Percentiles rank a stretch among this genome's conserved stretches.
phyloP scores from a whole-genome alignment of 2,797 vertebrate genomes.

The Gymnothorax reevesii region DNA sequence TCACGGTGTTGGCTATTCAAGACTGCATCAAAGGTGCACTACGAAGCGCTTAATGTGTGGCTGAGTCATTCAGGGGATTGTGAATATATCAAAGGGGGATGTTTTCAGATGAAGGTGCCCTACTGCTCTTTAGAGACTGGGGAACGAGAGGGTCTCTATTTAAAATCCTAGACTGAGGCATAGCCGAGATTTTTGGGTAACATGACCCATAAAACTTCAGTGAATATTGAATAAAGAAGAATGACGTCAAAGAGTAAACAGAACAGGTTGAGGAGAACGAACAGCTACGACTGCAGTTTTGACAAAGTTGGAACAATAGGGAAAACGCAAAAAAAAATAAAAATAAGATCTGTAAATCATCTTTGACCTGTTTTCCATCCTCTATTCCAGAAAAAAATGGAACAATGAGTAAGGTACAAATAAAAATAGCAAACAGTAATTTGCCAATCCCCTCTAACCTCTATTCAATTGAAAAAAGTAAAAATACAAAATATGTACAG shows the following conservation, averaged over 20 bases:
- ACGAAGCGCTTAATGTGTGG: slow-evolving; percentile 41
- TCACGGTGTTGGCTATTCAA: slow-evolving; percentile 14
- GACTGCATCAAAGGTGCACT: slow-evolving; percentile 34
- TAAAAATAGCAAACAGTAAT: too few species aligned
- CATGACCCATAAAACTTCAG: neutral
- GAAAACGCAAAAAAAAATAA: too few species aligned
- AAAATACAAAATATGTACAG: too few species aligned
- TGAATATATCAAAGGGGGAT: neutral
- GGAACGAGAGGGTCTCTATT: neutral
- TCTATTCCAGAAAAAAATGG: too few species aligned
- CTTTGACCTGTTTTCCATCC: too few species aligned
- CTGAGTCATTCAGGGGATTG: slow-evolving; percentile 18
- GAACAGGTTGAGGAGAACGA: neutral
- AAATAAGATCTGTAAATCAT: too few species aligned
- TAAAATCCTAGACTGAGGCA: neutral
- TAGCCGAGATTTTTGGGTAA: neutral
- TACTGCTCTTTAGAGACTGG: neutral
- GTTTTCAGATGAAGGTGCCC: neutral
- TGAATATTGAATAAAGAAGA: neutral
- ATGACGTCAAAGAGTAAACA: neutral
- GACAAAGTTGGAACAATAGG: too few species aligned
- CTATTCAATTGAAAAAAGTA: too few species aligned
- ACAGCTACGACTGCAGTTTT: too few species aligned
- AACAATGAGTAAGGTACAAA: too few species aligned
- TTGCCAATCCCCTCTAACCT: too few species aligned